Percentiles rank a stretch among this genome's conserved stretches.
Conservation (phyloP, 1,140 invertebrate genomes). For the Procambarus clarkii region DNA sequence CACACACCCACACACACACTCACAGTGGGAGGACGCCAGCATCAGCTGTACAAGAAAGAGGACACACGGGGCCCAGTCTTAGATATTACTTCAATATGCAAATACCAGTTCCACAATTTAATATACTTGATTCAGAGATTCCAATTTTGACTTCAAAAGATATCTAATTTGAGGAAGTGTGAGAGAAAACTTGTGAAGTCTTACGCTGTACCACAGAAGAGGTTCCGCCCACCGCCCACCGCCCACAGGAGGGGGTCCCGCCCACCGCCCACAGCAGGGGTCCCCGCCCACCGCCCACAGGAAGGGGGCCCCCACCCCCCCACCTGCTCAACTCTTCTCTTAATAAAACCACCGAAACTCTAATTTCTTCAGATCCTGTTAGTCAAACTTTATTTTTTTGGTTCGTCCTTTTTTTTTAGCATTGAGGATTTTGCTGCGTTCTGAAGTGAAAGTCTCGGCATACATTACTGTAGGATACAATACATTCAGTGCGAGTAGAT, state of each 20-base stretch:
- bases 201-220: background rate
- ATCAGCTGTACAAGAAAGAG: background rate
- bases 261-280: no score
- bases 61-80: background rate
- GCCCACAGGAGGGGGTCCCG: no score
- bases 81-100: slow-evolving; percentile 67
- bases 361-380: background rate
- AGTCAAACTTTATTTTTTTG: background rate
- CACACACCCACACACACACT: no score
- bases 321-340: background rate
- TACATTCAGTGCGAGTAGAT: no score
- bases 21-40: background rate
- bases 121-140: slow-evolving; percentile 68
- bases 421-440: background rate
- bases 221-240: background rate
- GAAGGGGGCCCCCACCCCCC: background rate
- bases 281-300: no score
- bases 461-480: no score
- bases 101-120: slow-evolving; percentile 62
- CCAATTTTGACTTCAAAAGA: slow-evolving; percentile 70
- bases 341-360: background rate
- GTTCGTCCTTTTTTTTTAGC: background rate
- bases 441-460: background rate
- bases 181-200: background rate
- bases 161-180: slow-evolving; percentile 60